These are phyloP conservation scores for Drosophila rhopaloa DNA, from an alignment of 1,140 invertebrate species.

Conservation along the genomic window DNA sequence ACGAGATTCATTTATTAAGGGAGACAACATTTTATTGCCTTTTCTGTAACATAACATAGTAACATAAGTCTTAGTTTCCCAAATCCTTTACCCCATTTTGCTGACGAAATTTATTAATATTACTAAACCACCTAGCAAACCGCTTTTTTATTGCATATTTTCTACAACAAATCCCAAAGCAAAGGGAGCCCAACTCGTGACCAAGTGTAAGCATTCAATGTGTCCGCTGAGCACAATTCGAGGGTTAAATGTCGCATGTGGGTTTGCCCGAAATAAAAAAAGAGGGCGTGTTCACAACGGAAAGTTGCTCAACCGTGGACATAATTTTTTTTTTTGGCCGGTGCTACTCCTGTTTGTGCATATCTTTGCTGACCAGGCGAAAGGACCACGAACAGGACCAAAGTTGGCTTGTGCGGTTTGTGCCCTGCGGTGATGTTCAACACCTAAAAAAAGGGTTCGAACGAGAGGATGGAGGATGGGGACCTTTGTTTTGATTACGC, in stretches of 20 bases:
- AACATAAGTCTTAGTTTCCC: neutral
- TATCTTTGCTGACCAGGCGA: slow-evolving; percentile 75
- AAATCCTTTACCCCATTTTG: neutral
- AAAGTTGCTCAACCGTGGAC: slow-evolving; percentile 71
- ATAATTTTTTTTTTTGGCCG: slow-evolving; percentile 22
- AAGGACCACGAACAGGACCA: slow-evolving; percentile 46
- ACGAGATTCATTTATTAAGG: no score
- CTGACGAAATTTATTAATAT: neutral
- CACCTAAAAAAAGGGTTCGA: slow-evolving; percentile 68
- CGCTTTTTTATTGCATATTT: neutral
- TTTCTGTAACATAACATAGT: no score
- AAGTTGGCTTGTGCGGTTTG: slow-evolving; percentile 60
- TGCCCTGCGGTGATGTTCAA: slow-evolving; percentile 77
- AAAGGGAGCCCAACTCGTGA: slow-evolving; percentile 4
- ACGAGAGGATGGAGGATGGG: neutral
- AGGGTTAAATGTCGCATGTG: slow-evolving; percentile 80
- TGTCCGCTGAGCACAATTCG: slow-evolving; percentile 67
- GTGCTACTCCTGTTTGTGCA: slow-evolving; percentile 60
- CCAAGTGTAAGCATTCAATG: slow-evolving; percentile 57
- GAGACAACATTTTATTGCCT: no score
- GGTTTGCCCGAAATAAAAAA: slow-evolving; percentile 10
- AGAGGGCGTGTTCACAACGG: slow-evolving; percentile 40
- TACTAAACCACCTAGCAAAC: neutral
- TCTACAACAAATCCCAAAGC: slow-evolving; percentile 11
- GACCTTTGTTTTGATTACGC: slow-evolving; percentile 53